Evolutionary conservation across 2,113 vertebrate species (phyloP).

Genomic region (Solea senegalensis): DNA sequence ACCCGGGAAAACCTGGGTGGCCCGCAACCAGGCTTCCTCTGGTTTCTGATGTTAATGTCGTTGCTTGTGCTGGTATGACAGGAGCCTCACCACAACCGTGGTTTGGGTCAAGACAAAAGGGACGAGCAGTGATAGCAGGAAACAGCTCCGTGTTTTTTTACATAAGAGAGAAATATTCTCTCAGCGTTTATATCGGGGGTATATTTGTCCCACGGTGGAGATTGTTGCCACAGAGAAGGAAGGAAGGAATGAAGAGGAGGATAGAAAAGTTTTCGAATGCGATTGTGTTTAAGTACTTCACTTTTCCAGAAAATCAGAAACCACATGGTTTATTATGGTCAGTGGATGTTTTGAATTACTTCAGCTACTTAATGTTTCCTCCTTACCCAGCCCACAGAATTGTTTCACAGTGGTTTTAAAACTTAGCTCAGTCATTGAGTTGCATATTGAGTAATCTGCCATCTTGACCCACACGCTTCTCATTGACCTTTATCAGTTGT

Average conservation of each 20-base stretch:
- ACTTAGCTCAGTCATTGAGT: slow-evolving; percentile 72
- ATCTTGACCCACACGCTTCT: slow-evolving; percentile 42
- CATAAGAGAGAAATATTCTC: slow-evolving; percentile 16
- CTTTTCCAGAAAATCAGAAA: slow-evolving; percentile 79
- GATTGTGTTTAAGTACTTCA: slow-evolving; percentile 74
- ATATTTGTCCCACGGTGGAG: slow-evolving; percentile 51
- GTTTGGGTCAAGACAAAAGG: slow-evolving; percentile 70
- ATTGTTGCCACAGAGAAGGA: slow-evolving; percentile 60
- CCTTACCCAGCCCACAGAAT: slow-evolving; percentile 69
- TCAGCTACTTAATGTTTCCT: slow-evolving; percentile 76
- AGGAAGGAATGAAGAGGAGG: slow-evolving; percentile 61
- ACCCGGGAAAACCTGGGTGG: slow-evolving; percentile 81
- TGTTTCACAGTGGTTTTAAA: slow-evolving; percentile 75
- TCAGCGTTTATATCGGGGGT: slow-evolving; percentile 10
- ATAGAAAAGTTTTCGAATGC: slow-evolving; percentile 58
- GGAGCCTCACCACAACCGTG: slow-evolving; percentile 64
- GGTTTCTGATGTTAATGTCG: slow-evolving; percentile 81
- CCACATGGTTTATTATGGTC: slow-evolving; percentile 75
- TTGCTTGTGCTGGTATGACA: slow-evolving; percentile 73
- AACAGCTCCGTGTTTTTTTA: slow-evolving; percentile 15
- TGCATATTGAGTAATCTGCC: slow-evolving; percentile 71
- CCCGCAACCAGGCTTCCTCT: slow-evolving; percentile 75
- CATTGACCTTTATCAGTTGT: slow-evolving; percentile 6
- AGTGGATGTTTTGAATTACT: slow-evolving; percentile 77
- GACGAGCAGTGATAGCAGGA: slow-evolving; percentile 62